phyloP scores from a whole-genome alignment of 2,888 invertebrate genomes.

The Ichneumoninae sp. region DNA sequence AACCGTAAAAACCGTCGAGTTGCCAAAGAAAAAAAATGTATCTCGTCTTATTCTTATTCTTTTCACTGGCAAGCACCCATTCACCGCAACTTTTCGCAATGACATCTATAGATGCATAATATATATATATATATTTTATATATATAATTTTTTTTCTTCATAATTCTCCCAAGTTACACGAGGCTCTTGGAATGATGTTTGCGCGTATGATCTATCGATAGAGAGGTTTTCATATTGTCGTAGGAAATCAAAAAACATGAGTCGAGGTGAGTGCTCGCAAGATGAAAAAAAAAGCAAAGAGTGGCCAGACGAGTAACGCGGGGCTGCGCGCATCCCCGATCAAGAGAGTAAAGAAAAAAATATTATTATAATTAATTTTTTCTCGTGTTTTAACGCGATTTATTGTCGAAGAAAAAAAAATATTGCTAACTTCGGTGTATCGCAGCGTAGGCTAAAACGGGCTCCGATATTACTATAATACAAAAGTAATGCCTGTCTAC shows the following conservation, averaged over 20 bases:
- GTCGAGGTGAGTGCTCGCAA: constrained; percentile 50
- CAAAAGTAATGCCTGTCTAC: constrained; percentile 4
- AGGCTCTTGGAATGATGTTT: constrained; percentile 68
- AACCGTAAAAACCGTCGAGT: constrained; percentile 18
- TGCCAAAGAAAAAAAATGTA: constrained; percentile 3
- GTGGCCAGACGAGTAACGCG: constrained; percentile 6
- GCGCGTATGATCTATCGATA: constrained; percentile 61
- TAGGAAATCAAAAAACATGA: constrained; percentile 47
- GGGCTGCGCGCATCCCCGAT: neutral
- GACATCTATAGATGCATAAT: constrained; percentile 16
- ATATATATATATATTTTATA: constrained; percentile 11
- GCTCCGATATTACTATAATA: constrained; percentile 20
- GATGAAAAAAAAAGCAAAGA: neutral
- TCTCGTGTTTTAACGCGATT: constrained; percentile 1
- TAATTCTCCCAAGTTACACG: constrained; percentile 62
- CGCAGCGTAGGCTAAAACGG: constrained; percentile 40
- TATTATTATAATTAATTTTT: constrained; percentile 2
- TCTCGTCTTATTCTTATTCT: constrained; percentile 37
- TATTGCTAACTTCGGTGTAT: constrained; percentile 20
- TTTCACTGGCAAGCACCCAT: constrained; percentile 49
- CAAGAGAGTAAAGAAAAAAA: neutral
- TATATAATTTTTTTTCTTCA: constrained; percentile 37
- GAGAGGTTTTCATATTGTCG: constrained; percentile 53
- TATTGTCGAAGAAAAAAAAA: constrained; percentile 1
- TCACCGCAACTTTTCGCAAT: constrained; percentile 50